Evolutionary conservation across 2,113 vertebrate genomes (phyloP), one percentile per base, ranked within the genome.

Genomic region (Craseonycteris thonglongyai): DNA sequence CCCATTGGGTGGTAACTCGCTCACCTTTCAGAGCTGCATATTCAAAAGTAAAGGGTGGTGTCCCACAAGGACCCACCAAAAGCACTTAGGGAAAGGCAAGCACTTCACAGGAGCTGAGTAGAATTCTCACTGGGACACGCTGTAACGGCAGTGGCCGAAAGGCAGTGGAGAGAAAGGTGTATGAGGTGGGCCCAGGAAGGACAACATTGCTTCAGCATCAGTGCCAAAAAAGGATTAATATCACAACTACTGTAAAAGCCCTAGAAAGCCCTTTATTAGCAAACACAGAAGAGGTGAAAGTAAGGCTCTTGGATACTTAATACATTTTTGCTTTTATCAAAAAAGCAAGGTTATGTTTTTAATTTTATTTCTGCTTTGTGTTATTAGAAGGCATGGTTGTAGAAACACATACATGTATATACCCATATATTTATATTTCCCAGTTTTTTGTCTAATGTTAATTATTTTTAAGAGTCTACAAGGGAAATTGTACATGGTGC

Each of bases 381-480:
- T 45, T 89, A 56, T 1, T 74, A 11, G 35, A 45, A 45, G 19
- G 26, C 47, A 89, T 2, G 40, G 21, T 80, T 42, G 11, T 45
- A 71, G 5, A 71, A 47, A 51, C 61, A 1, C 11, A 56, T 1
- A 76, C 1, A 68, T 33, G 49, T 21, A 56, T 40, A 65, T 28
- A 21, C 6, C 4, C 6, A 56, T 4, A 65, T 49, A 63, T 54
- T 86, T 83, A 22, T 26, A 76, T 42, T 54, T 76, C 81, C 71
- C 47, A 26, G 24, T 19, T 79, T 80, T 81, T 66, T 68, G 47
- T 14, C 80, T 72, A 72, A 81, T 30, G 58, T 40, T 59, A 76
- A 78, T 95, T 63, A 68, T 38, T 79, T 96, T 79, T 33, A 69
- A 94, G 95, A 94, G 58, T 42, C n/a, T 45, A 94, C 56, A 96